Conservation (phyloP, 2,888 invertebrate genomes). For the Alviniconcha strummeri region DNA sequence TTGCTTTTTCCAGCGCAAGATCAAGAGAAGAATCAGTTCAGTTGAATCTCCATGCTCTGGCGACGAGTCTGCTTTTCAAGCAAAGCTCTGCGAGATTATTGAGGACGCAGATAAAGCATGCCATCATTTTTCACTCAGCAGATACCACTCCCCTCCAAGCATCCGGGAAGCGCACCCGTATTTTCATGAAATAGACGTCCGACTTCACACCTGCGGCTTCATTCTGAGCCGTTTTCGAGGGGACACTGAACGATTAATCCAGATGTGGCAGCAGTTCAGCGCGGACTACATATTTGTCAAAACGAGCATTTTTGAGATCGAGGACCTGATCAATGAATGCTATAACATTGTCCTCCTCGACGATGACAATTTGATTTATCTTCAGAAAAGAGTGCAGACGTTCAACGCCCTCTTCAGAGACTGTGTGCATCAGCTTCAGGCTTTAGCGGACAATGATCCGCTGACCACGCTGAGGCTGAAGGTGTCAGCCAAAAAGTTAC, state of each 20-base stretch:
- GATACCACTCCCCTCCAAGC: slow-evolving; percentile 45
- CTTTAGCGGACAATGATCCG: slow-evolving; percentile 28
- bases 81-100: slow-evolving; percentile 22
- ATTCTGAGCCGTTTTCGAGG: neutral
- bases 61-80: neutral
- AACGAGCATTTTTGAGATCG: slow-evolving; percentile 43
- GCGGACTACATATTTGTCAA: slow-evolving; percentile 37
- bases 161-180: slow-evolving; percentile 43
- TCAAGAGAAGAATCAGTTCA: slow-evolving; percentile 41
- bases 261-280: neutral
- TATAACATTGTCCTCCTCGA: slow-evolving; percentile 42
- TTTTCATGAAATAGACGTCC: slow-evolving; percentile 46
- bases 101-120: slow-evolving; percentile 43
- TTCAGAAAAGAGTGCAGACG: slow-evolving; percentile 39
- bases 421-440: slow-evolving; percentile 12
- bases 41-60: slow-evolving; percentile 22
- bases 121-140: slow-evolving; percentile 42
- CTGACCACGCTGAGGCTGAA: slow-evolving; percentile 38
- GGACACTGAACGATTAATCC: neutral
- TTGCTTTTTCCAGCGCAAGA: slow-evolving; percentile 42
- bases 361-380: slow-evolving; percentile 39
- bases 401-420: slow-evolving; percentile 46
- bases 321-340: slow-evolving; percentile 48
- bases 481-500: slow-evolving; percentile 46
- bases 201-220: slow-evolving; percentile 49